Evolutionary conservation across 2,888 invertebrate genomes (phyloP).

Genomic region (Mycogona germanica): DNA sequence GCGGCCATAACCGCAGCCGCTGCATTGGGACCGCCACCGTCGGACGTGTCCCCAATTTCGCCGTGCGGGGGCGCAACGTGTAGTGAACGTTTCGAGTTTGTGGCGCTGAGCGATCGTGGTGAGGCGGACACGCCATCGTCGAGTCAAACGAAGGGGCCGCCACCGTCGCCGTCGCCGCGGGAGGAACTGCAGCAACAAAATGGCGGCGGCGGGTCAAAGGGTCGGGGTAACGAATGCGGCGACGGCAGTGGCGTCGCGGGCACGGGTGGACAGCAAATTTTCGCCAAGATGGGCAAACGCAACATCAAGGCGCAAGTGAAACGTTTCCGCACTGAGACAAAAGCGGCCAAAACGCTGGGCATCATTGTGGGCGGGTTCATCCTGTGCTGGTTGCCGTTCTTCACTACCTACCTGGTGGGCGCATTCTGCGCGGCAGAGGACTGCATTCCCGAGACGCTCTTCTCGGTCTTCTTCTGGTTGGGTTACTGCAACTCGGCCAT

Average conservation of each 20-base stretch:
- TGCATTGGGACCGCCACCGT: no score
- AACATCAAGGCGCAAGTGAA: slow-evolving; percentile 81
- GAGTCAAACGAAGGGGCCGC: not conserved
- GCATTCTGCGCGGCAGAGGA: slow-evolving; percentile 22
- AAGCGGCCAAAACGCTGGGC: slow-evolving; percentile 51
- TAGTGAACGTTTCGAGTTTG: no score
- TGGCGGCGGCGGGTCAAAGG: slow-evolving; percentile 1
- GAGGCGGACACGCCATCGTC: no score
- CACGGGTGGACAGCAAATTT: slow-evolving; percentile 29
- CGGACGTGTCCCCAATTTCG: no score
- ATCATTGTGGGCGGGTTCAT: slow-evolving; percentile 52
- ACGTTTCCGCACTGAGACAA: slow-evolving; percentile 49
- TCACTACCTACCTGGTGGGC: slow-evolving; percentile 38
- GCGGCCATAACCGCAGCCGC: no score
- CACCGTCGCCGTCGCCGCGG: slow-evolving; percentile 20
- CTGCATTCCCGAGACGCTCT: slow-evolving; percentile 71
- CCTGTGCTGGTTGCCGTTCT: slow-evolving; percentile 55
- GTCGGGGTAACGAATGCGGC: no score
- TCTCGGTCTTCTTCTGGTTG: slow-evolving; percentile 90
- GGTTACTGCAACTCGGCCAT: slow-evolving; percentile 96
- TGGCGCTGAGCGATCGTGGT: no score
- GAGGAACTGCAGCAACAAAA: slow-evolving; percentile 21
- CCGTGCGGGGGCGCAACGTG: no score
- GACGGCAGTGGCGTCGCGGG: slow-evolving; percentile 24
- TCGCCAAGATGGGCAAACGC: slow-evolving; percentile 65